Evolutionary conservation across 2,888 invertebrate genomes (phyloP).

Genomic region (Ichneumoninae sp.): DNA sequence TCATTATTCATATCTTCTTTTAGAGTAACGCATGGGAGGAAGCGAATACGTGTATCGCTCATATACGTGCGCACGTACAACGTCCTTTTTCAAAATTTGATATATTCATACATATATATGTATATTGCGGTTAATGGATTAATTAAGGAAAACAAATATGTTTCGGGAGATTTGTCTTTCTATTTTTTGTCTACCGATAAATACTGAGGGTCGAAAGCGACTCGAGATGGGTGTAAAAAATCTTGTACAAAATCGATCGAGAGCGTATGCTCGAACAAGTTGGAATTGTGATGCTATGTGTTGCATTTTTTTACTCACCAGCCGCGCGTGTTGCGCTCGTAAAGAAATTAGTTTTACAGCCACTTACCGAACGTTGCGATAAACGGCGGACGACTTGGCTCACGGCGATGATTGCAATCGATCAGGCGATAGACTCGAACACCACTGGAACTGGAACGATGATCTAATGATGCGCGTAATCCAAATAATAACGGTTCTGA

Average conservation of each 20-base stretch:
- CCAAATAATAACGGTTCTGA: background rate
- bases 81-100: background rate
- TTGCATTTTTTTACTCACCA: too few relatives aligned
- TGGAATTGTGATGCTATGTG: too few relatives aligned
- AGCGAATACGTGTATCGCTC: conserved; percentile 9
- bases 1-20: conserved; percentile 39
- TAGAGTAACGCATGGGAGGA: background rate
- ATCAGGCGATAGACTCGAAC: background rate
- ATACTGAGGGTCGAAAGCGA: background rate
- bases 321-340: too few relatives aligned
- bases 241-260: background rate
- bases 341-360: too few relatives aligned
- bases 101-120: background rate
- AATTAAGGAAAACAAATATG: background rate
- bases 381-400: background rate
- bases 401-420: too few relatives aligned
- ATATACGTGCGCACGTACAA: background rate
- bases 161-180: background rate
- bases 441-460: background rate
- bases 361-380: background rate
- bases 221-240: background rate
- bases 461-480: background rate
- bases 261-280: too few relatives aligned
- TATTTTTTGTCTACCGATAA: background rate
- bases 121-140: background rate